A percentile compares a stretch with the other conserved stretches of the same genome.
phyloP scores from a whole-genome alignment of 1,140 invertebrate species.

The Colletes latitarsis region DNA sequence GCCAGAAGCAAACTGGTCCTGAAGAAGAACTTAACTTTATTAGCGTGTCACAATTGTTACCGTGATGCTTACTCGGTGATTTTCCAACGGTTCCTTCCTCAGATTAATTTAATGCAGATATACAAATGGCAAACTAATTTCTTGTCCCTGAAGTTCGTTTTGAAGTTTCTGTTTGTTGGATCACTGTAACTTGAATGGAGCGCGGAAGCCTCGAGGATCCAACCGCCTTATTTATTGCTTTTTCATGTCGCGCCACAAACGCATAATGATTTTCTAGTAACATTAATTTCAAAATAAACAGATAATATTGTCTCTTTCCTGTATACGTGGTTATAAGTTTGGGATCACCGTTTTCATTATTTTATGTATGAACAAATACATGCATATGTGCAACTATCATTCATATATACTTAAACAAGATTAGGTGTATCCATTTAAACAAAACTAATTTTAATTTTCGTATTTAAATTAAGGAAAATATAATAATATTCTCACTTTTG shows the following conservation, averaged over 20 bases:
- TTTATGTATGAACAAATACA: no score
- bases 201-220: background rate
- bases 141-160: conserved; percentile 5
- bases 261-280: background rate
- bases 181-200: conserved; percentile 11
- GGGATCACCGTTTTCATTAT: no score
- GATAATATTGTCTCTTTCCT: background rate
- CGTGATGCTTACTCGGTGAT: conserved; percentile 37
- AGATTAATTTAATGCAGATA: conserved; percentile 39
- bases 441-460: no score
- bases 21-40: conserved; percentile 59
- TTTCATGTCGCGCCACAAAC: background rate
- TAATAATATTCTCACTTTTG: no score
- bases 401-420: no score
- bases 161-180: conserved; percentile 28
- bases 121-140: conserved; percentile 35
- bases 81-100: conserved; percentile 11
- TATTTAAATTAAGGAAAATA: no score
- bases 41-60: conserved; percentile 60
- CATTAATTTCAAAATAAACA: background rate
- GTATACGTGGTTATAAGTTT: background rate
- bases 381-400: no score
- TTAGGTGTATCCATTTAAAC: no score
- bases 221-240: background rate
- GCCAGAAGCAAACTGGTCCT: conserved; percentile 14